Evolutionary conservation across 2,797 vertebrate species (phyloP).

Genomic region (Falco concolor): DNA sequence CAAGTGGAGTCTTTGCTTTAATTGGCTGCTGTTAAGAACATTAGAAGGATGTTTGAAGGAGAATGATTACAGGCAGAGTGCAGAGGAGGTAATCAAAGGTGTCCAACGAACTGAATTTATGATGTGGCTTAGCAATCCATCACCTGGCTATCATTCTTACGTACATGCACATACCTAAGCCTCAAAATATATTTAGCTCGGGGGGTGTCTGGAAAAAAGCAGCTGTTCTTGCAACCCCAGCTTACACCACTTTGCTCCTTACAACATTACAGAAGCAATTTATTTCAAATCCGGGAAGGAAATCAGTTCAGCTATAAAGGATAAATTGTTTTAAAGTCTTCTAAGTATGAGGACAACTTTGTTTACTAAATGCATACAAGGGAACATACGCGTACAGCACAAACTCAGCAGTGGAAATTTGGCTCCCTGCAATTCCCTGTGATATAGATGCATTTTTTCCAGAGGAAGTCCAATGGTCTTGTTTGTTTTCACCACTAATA

Average conservation of each 20-base stretch:
- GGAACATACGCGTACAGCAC: not conserved
- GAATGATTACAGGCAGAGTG: slow-evolving; percentile 22
- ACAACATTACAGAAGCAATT: not conserved
- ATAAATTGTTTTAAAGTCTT: not conserved
- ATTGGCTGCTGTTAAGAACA: slow-evolving; percentile 52
- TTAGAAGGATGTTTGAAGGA: slow-evolving; percentile 58
- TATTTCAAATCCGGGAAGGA: not conserved
- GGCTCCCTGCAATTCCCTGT: not conserved
- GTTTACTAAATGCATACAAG: not conserved
- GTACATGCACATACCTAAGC: not conserved
- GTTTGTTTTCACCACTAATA: slow-evolving; percentile 22
- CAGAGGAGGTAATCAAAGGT: slow-evolving; percentile 50
- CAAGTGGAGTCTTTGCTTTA: slow-evolving; percentile 39
- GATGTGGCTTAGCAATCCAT: slow-evolving; percentile 12
- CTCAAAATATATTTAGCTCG: not conserved
- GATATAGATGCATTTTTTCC: slow-evolving; percentile 38
- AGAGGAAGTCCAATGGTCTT: slow-evolving; percentile 36
- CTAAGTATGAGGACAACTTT: slow-evolving; percentile 9
- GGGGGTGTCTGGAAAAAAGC: not conserved
- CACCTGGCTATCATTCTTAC: not conserved
- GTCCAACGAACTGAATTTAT: slow-evolving; percentile 35
- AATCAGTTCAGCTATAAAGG: not conserved
- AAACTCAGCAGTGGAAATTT: slow-evolving; percentile 14
- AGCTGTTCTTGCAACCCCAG: not conserved
- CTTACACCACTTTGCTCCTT: not conserved